Evolutionary conservation across 2,888 invertebrate genomes (phyloP).

Genomic region (Thera obeliscata): DNA sequence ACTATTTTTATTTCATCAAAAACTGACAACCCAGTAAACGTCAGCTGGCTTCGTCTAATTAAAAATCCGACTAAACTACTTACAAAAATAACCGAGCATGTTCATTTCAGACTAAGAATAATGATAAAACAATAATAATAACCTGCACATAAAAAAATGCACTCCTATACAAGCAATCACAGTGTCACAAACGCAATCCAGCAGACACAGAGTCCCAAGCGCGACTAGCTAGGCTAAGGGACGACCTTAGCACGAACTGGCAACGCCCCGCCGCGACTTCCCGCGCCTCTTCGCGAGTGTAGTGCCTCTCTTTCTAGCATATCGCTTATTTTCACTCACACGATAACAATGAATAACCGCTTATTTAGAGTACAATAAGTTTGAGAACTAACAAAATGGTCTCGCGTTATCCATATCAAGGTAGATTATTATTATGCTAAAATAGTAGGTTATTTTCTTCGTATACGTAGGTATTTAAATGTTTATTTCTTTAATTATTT

Average conservation of each 20-base stretch:
- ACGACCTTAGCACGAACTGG: constrained; percentile 25
- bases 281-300: neutral
- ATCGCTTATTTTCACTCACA: neutral
- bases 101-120: no score
- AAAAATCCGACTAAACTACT: no score
- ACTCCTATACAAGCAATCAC: no score
- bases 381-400: neutral
- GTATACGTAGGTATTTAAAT: no score
- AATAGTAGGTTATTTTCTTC: neutral
- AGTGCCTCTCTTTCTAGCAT: neutral
- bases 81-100: no score
- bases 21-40: no score
- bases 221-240: no score
- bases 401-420: neutral
- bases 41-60: no score
- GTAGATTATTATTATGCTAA: neutral
- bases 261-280: constrained; percentile 31
- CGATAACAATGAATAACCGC: constrained; percentile 17
- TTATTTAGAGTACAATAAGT: constrained; percentile 19
- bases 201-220: neutral
- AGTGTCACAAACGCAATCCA: no score
- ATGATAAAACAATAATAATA: neutral
- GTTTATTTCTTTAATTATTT: no score
- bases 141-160: neutral
- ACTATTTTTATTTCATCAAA: no score